phyloP scores from a whole-genome alignment of 2,113 vertebrate species.

The Pyrgilauda ruficollis region DNA sequence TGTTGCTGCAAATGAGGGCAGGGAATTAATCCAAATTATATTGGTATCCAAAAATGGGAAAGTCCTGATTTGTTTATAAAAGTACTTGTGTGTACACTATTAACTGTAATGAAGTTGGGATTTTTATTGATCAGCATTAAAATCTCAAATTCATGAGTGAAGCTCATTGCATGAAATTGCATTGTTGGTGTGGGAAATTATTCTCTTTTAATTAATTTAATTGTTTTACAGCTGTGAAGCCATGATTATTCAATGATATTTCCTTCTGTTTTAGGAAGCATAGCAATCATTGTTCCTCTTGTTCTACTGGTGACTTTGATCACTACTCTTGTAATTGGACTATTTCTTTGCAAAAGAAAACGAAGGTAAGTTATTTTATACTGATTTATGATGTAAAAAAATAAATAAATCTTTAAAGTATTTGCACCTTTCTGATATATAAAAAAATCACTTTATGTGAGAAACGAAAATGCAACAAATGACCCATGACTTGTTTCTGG shows the following conservation, averaged over 20 bases:
- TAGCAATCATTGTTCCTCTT: conserved; percentile 96
- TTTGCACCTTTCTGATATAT: not conserved
- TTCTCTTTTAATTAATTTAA: not conserved
- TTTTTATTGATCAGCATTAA: not conserved
- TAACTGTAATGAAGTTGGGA: not conserved
- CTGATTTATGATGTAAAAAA: not conserved
- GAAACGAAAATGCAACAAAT: not conserved
- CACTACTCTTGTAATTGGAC: conserved; percentile 89
- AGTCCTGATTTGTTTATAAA: not conserved
- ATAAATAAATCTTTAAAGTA: not conserved
- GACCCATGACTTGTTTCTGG: not conserved
- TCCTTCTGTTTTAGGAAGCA: conserved; percentile 83
- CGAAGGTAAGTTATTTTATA: conserved; percentile 79
- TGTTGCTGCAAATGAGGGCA: not conserved
- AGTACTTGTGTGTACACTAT: not conserved
- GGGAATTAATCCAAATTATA: not conserved
- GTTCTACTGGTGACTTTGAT: conserved; percentile 92
- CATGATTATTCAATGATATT: not conserved
- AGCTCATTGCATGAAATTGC: not conserved
- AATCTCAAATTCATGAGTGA: not conserved
- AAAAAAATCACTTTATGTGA: not conserved
- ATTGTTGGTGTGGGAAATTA: not conserved
- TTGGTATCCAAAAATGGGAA: not conserved
- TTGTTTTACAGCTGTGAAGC: not conserved
- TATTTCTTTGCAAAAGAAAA: conserved; percentile 92